These are phyloP conservation scores for Masticophis lateralis DNA, from an alignment of 2,797 vertebrate genomes.

Conservation along the genomic window DNA sequence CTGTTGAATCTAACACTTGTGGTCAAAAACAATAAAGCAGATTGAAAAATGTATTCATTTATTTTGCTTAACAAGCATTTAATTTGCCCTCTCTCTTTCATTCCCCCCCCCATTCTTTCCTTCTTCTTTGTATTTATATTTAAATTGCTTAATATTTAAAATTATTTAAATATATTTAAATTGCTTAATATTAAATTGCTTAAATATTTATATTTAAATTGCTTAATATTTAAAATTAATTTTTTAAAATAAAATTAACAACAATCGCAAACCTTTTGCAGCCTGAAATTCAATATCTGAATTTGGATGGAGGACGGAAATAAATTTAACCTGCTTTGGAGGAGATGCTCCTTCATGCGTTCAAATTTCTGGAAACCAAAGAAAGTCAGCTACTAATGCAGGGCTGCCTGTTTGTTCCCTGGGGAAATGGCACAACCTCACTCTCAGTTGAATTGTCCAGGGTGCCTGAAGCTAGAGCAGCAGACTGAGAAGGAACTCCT, in stretches of 20 bases:
- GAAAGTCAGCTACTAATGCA: background rate
- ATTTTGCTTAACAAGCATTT: background rate
- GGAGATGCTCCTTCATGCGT: background rate
- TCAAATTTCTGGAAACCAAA: background rate
- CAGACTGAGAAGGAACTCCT: background rate
- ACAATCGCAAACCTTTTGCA: background rate
- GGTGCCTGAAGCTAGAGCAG: background rate
- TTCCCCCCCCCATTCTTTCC: background rate
- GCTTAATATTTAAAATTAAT: background rate
- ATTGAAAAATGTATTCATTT: background rate
- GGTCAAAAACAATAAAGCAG: background rate
- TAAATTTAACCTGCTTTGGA: background rate
- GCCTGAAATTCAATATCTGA: background rate
- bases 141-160: background rate
- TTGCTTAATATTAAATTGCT: background rate
- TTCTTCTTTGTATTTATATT: background rate
- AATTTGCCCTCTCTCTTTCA: background rate
- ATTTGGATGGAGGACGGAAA: background rate
- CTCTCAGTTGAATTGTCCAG: background rate
- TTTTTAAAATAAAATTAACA: background rate
- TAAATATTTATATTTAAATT: background rate
- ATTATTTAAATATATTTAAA: background rate
- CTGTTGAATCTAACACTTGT: background rate
- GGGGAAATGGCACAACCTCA: background rate
- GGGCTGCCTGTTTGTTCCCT: background rate